phyloP scores from a whole-genome alignment of 23 tunicate genomes.

The Styela clava region DNA sequence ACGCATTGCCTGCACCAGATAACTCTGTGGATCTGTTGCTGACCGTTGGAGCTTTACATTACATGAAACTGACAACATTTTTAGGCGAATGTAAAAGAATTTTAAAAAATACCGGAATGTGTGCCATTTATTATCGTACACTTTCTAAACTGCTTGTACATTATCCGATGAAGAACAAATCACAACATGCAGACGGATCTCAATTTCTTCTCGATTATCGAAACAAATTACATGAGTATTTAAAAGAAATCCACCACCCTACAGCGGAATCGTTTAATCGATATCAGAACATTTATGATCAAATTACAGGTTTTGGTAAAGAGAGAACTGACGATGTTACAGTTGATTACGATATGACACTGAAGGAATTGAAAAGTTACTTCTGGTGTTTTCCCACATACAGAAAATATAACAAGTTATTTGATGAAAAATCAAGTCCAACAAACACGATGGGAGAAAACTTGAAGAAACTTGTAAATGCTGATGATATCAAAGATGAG shows the following conservation, averaged over 20 bases:
- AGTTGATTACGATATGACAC: not conserved
- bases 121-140: not conserved
- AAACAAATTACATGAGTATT: not conserved
- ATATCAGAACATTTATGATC: not conserved
- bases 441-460: not conserved
- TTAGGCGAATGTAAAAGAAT: not conserved
- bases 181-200: not conserved
- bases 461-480: not conserved
- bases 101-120: not conserved
- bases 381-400: not conserved
- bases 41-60: not conserved
- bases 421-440: not conserved
- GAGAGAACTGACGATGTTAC: not conserved
- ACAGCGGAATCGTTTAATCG: not conserved
- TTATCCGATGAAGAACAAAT: not conserved
- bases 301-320: not conserved
- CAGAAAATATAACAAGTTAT: no score
- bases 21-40: not conserved
- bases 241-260: not conserved
- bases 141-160: not conserved
- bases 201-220: not conserved
- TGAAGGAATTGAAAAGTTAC: not conserved
- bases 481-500: not conserved
- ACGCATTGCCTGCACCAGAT: not conserved
- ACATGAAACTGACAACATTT: not conserved